Percentiles rank a stretch among this genome's conserved stretches.
These are phyloP conservation scores for Actenoides lindsayi DNA, from an alignment of 2,113 vertebrate species.

Conservation along the genomic window DNA sequence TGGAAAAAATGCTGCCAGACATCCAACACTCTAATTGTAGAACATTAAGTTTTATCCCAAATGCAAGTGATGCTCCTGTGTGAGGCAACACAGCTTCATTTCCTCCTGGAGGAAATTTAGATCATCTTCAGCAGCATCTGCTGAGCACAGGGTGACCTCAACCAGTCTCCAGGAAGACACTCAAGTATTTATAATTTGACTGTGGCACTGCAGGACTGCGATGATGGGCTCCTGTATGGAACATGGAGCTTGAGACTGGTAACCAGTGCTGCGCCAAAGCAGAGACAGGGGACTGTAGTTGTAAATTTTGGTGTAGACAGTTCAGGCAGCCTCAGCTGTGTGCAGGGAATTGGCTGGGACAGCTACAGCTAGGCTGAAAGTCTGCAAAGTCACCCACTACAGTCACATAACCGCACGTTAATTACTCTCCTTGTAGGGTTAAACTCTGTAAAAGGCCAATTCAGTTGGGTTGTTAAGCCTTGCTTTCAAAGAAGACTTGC, in stretches of 20 bases:
- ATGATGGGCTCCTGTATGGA: background rate
- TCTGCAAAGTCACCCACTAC: background rate
- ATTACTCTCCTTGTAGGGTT: background rate
- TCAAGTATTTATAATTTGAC: background rate
- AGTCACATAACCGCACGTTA: fast-evolving
- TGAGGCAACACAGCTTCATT: background rate
- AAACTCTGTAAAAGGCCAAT: background rate
- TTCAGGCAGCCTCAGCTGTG: background rate
- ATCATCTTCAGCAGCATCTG: background rate
- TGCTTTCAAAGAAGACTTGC: background rate
- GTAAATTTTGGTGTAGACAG: background rate
- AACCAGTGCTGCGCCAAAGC: background rate
- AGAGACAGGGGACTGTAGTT: background rate
- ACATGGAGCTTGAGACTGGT: background rate
- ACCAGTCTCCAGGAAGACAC: background rate
- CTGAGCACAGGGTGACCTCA: background rate
- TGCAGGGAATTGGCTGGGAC: background rate
- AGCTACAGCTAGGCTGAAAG: background rate
- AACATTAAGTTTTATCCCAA: conserved; percentile 32
- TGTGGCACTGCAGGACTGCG: background rate
- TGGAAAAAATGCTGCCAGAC: conserved; percentile 24
- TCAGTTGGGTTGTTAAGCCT: background rate
- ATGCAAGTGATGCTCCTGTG: background rate
- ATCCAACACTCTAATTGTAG: background rate
- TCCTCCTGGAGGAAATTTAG: conserved; percentile 15